Evolutionary conservation across 2,113 vertebrate genomes (phyloP).

Genomic region (Callorhinus ursinus): DNA sequence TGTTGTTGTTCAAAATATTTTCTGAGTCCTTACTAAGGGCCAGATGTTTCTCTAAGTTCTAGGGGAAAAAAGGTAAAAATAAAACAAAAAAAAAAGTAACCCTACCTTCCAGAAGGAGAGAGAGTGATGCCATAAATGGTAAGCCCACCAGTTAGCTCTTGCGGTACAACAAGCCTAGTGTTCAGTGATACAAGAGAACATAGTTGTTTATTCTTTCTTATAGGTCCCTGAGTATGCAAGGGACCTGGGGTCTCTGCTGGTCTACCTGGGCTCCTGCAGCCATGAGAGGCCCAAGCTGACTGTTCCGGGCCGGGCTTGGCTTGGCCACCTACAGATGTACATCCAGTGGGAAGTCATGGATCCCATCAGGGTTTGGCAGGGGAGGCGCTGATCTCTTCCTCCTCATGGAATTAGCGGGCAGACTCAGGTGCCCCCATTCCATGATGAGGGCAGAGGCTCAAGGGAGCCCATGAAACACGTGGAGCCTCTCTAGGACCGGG

Average conservation of each 20-base stretch:
- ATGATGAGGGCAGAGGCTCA: background rate
- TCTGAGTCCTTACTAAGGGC: background rate
- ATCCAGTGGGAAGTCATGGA: accelerated
- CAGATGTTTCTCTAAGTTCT: background rate
- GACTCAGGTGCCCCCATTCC: accelerated
- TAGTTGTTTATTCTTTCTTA: background rate
- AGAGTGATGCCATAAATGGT: background rate
- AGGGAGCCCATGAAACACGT: background rate
- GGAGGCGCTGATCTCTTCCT: background rate
- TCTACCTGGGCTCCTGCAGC: background rate
- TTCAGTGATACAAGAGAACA: background rate
- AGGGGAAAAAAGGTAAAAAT: background rate
- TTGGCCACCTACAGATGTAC: accelerated
- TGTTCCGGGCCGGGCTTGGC: background rate
- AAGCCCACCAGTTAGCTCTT: too few species aligned
- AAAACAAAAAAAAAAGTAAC: background rate
- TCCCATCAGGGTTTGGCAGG: background rate
- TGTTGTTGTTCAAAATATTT: background rate
- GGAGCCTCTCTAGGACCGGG: background rate
- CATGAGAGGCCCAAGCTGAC: background rate
- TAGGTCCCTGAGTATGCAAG: too few species aligned
- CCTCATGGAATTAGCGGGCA: accelerated
- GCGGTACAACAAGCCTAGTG: accelerated
- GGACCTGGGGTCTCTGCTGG: accelerated
- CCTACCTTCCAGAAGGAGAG: background rate